Base-by-base conservation (phyloP, 1,140 invertebrate genomes). In the Antheraea mylitta region DNA sequence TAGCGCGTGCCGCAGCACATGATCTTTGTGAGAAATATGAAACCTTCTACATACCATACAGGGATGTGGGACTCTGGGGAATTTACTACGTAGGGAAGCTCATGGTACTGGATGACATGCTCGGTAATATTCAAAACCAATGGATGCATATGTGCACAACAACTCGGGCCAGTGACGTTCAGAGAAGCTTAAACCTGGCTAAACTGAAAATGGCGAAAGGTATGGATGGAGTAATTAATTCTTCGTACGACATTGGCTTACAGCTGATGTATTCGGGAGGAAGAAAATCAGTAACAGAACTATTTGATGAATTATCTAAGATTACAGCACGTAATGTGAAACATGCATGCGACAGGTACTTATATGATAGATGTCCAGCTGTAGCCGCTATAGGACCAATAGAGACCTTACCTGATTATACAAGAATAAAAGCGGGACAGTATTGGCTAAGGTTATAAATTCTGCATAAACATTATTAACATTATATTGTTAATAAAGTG, bases 171-270 rank as follows among this genome's bases (percentile, higher is more conserved):
- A 75, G 70, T 16, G 92, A 93, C 60, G 70, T 92, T 0, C 58
- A 77, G 60, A 81, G 90, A 30, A 92, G 85, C 18, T 64, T 82
- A 22, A 89, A 89, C 69, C 70, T 77, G 8, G 80, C 84, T 6
- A 90, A 81, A 69, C 71, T 86, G 7, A 74, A 81, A 58, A 58
- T 97, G 84, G 87, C 96, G 0, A 93, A 96, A 10, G 94, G 95
- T 73, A 82, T 96, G 58, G 95, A 96, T 82, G 96, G 96, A 2
- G 94, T 96, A 4, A 96, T 96, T 1, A 95, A 95, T 11, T 94
- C 97, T 64, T 97, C 96, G 91, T 95, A 96, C 83, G 96, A 97
- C 82, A 96, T 98, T 80, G 97, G 97, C 8, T 92, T 95, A 72
- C 96, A 97, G 90, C 94, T 97, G 85, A 87, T 97, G 58, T 96